Evolutionary conservation across 2,113 vertebrate genomes (phyloP).

Genomic region (Rynchops niger): DNA sequence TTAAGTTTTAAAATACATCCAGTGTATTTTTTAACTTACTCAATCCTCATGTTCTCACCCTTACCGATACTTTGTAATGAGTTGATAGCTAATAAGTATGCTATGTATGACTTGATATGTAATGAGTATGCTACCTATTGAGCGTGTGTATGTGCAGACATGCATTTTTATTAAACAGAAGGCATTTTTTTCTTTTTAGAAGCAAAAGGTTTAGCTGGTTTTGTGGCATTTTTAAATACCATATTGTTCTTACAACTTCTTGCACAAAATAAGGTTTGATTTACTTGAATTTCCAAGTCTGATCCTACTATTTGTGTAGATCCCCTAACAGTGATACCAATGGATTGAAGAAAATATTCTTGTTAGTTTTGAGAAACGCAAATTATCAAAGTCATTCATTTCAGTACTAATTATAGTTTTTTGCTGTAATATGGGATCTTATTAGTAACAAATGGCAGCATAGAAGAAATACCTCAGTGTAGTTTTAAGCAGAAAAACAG

Average conservation of each 20-base stretch:
- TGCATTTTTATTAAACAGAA: not conserved
- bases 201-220: not conserved
- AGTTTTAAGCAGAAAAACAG: not conserved
- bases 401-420: not conserved
- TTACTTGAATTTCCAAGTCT: not conserved
- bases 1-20: not conserved
- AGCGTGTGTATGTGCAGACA: too few species aligned
- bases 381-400: not conserved
- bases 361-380: not conserved
- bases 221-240: not conserved
- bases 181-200: not conserved
- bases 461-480: not conserved
- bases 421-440: not conserved
- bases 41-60: not conserved
- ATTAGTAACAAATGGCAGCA: rapidly evolving
- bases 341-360: not conserved
- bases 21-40: not conserved
- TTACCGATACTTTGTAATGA: not conserved
- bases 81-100: not conserved
- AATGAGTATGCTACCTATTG: not conserved
- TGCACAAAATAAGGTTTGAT: not conserved
- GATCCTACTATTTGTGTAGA: not conserved
- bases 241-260: not conserved
- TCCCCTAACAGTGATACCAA: not conserved
- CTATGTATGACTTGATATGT: not conserved